Percentiles rank a stretch among this genome's conserved stretches.
phyloP scores from a whole-genome alignment of 2,888 invertebrate genomes.

The Hymenopus coronatus region DNA sequence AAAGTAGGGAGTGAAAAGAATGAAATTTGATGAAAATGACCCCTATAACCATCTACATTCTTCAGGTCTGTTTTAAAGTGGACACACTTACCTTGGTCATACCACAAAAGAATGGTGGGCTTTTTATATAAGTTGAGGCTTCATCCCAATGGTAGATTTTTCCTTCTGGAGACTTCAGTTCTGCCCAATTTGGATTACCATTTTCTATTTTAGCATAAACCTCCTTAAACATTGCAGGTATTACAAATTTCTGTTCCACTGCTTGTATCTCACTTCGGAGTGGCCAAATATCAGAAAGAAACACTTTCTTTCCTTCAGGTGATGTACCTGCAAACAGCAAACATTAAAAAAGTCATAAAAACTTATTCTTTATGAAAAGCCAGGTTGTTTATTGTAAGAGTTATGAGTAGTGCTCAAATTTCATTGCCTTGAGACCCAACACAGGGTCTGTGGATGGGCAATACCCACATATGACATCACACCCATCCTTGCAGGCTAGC shows the following conservation, averaged over 20 bases:
- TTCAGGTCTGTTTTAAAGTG: neutral
- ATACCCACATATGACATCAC: too few relatives aligned
- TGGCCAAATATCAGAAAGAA: constrained; percentile 93
- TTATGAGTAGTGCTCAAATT: too few relatives aligned
- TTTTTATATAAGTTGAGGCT: constrained; percentile 91
- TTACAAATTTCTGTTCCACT: constrained; percentile 84
- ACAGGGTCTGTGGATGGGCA: too few relatives aligned
- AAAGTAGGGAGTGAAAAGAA: neutral
- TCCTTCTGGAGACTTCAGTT: constrained; percentile 72
- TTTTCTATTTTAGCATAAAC: constrained; percentile 80
- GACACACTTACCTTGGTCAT: constrained; percentile 62
- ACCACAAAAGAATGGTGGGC: constrained; percentile 90
- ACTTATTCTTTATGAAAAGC: neutral
- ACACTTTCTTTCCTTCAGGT: constrained; percentile 73
- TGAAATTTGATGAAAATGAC: neutral
- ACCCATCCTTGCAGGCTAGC: too few relatives aligned
- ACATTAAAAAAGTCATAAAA: neutral
- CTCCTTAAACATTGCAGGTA: constrained; percentile 96
- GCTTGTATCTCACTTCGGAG: constrained; percentile 82
- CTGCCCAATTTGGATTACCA: constrained; percentile 85
- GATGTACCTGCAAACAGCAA: constrained; percentile 51
- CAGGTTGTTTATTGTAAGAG: neutral
- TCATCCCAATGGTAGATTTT: constrained; percentile 89
- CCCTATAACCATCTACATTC: neutral
- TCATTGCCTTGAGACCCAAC: too few relatives aligned